Evolutionary conservation across 2,113 vertebrate species (phyloP).

Genomic region (Spheniscus mendiculus): DNA sequence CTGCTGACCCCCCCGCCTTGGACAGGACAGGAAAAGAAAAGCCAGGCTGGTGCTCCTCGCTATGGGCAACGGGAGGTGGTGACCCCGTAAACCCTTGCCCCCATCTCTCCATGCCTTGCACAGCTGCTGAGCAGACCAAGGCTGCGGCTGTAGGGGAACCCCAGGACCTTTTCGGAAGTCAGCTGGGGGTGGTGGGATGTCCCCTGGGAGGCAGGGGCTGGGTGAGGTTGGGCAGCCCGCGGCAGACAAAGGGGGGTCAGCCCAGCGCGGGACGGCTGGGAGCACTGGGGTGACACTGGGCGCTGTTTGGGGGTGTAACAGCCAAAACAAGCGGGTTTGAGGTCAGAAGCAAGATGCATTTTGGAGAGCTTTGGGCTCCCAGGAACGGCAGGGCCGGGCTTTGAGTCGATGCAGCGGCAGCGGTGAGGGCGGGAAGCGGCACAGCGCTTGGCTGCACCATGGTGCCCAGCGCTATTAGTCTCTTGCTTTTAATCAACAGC

Average conservation of each 20-base stretch:
- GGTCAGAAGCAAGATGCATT: neutral
- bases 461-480: neutral
- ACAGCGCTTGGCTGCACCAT: neutral
- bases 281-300: neutral
- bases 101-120: neutral
- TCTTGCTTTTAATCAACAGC: constrained; percentile 40
- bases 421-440: rapidly evolving
- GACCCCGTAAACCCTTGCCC: neutral
- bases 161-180: neutral
- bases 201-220: rapidly evolving
- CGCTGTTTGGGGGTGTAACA: neutral
- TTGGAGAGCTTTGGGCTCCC: neutral
- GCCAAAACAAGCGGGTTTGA: neutral
- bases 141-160: neutral
- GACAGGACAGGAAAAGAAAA: neutral
- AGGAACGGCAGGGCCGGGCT: neutral
- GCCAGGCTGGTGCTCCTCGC: neutral
- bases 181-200: neutral
- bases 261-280: rapidly evolving
- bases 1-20: neutral
- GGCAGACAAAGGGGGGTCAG: rapidly evolving
- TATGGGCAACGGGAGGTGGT: neutral
- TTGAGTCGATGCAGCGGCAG: rapidly evolving
- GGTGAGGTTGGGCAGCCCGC: neutral
- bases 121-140: neutral